A percentile compares a stretch with the other conserved stretches of the same genome.
Evolutionary conservation across 1,140 invertebrate genomes (phyloP).

Genomic region (Drosophila tani): DNA sequence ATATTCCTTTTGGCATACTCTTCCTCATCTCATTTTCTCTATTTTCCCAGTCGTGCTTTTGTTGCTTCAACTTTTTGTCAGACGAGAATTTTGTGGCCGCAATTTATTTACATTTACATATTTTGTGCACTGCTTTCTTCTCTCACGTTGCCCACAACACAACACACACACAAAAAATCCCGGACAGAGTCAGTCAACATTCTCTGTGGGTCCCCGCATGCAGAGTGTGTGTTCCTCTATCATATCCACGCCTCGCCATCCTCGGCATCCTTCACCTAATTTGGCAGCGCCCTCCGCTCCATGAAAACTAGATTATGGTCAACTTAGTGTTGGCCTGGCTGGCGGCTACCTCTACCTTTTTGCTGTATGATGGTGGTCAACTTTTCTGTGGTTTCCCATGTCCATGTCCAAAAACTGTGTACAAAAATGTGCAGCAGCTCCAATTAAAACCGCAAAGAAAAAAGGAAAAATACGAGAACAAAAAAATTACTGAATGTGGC

Average conservation of each 20-base stretch:
- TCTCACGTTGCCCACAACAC: conserved; percentile 6
- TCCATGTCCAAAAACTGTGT: conserved; percentile 14
- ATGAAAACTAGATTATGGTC: conserved; percentile 74
- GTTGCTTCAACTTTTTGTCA: background rate
- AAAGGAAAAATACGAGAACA: conserved; percentile 17
- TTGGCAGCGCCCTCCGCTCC: conserved; percentile 34
- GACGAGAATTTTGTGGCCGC: conserved; percentile 16
- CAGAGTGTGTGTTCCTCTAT: conserved; percentile 19
- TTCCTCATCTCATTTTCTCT: background rate
- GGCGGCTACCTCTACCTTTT: conserved; percentile 22
- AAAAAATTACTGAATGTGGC: background rate
- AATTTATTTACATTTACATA: conserved; percentile 54
- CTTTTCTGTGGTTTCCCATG: conserved; percentile 32
- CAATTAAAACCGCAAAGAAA: conserved; percentile 62
- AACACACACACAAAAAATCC: conserved; percentile 14
- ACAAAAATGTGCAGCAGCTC: conserved; percentile 40
- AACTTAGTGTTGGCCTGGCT: conserved; percentile 44
- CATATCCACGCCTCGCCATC: conserved; percentile 35
- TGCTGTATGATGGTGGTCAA: conserved; percentile 34
- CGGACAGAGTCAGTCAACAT: conserved; percentile 35
- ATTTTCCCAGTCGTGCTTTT: background rate
- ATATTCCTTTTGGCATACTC: background rate
- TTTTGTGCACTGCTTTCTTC: conserved; percentile 20
- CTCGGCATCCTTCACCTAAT: conserved; percentile 66
- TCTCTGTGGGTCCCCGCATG: conserved; percentile 14